Conservation (phyloP, 2,888 invertebrate species). For the Helicoverpa assulta region DNA sequence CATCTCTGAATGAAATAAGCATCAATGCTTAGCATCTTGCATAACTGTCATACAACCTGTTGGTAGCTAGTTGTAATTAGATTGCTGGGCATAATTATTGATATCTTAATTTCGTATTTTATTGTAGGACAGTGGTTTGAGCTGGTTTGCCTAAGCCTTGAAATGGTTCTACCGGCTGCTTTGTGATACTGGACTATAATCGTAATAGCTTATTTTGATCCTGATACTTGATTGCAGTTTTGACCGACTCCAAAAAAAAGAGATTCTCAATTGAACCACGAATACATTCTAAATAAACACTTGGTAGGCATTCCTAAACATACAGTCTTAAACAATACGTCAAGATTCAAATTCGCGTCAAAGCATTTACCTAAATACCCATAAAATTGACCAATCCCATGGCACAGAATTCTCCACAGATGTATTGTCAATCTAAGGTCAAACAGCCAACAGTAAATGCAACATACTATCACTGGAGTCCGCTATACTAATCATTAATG, state of each 20-base stretch:
- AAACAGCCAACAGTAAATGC: conserved; percentile 1
- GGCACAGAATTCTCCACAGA: not conserved
- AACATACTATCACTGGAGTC: conserved; percentile 2
- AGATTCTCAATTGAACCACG: no score
- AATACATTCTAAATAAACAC: no score
- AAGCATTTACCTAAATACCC: no score
- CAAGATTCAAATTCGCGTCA: not conserved
- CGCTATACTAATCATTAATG: not conserved
- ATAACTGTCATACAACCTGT: conserved; percentile 32
- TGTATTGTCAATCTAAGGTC: not conserved
- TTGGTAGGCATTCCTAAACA: no score
- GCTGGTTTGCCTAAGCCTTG: conserved; percentile 10
- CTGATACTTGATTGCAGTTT: no score
- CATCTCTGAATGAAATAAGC: conserved; percentile 33
- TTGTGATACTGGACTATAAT: not conserved
- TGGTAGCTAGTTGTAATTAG: conserved; percentile 10
- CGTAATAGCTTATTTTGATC: not conserved
- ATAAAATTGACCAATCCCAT: not conserved
- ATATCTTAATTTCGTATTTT: conserved; percentile 28
- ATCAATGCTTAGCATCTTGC: conserved; percentile 36
- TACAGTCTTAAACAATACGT: not conserved
- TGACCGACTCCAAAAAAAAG: no score
- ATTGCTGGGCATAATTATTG: conserved; percentile 22
- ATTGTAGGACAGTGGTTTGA: not conserved
- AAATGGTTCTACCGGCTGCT: conserved; percentile 1